phyloP scores from a whole-genome alignment of 2,888 invertebrate species.

The Eretmocerus hayati region DNA sequence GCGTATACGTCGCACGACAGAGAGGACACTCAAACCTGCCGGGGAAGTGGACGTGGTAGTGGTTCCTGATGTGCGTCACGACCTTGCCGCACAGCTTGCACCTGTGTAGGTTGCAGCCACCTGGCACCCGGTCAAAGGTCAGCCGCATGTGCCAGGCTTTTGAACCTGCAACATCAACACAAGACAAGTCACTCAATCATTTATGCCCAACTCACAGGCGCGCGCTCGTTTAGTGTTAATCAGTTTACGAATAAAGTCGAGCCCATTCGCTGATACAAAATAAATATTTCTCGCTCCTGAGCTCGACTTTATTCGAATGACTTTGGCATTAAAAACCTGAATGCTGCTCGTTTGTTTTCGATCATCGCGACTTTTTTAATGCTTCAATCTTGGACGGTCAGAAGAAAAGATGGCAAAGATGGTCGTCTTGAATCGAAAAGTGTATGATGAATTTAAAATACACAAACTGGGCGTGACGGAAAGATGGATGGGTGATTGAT shows the following conservation, averaged over 20 bases:
- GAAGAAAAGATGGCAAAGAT: no score
- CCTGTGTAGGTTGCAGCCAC: conserved; percentile 87
- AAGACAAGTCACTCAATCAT: conserved; percentile 48
- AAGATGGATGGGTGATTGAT: no score
- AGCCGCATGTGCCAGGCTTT: conserved; percentile 94
- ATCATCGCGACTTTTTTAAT: background rate
- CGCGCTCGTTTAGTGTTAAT: conserved; percentile 17
- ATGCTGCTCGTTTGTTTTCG: background rate
- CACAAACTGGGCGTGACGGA: no score
- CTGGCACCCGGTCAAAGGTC: conserved; percentile 88
- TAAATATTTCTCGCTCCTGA: background rate
- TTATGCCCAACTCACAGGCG: conserved; percentile 33
- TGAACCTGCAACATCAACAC: conserved; percentile 76
- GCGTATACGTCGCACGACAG: conserved; percentile 84
- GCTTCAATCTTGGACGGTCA: no score
- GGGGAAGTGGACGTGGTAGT: conserved; percentile 90
- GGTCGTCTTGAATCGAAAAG: no score
- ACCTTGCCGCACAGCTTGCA: conserved; percentile 92
- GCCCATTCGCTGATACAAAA: background rate
- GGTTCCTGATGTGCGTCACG: conserved; percentile 90
- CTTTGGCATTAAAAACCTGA: background rate
- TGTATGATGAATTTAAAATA: no score
- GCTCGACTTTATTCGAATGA: background rate
- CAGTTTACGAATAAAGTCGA: conserved; percentile 7
- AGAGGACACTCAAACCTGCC: conserved; percentile 87